Base-by-base conservation (phyloP, 1,140 invertebrate genomes). In the Cydia fagiglandana region DNA sequence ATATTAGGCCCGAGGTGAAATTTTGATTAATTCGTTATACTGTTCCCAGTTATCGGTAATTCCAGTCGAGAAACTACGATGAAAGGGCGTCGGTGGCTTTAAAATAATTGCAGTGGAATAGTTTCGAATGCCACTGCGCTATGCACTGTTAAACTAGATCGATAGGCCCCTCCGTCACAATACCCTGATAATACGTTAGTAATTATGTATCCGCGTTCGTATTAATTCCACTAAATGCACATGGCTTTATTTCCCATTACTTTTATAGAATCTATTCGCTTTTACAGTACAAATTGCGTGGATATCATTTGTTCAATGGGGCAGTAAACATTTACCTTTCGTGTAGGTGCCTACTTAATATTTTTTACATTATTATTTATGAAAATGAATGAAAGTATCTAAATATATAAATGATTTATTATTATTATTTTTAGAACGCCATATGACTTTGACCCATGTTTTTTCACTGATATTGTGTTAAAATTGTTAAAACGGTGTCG, bases 1-100 rank as follows among this genome's bases (percentile, higher is more conserved):
- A 89, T 89, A 90, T 90, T 90, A 89, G 84, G 84, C 83, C 84
- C 81, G 86, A 90, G 86, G 88, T 90, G 86, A 90, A 92, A 91
- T 90, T 90, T 88, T 91, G 91, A 93, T 93, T 93, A 91, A 93
- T 93, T 88, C 83, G 87, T 91, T 90, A 91, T 82, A 84, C 79
- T 86, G 82, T 81, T 86, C 84, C 76, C 76, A 50, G 85, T 86
- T 89, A 90, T 86, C 85, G 83, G 78, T 81, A 79, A 82, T 83
- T 86, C 78, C 78, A 74, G 76, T 74, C 81, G 81, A 80, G 79
- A 78, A 87, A 88, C 81, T 89, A 86, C 78, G 73, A 61, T 88
- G 87, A 87, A 90, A 85, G 85, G 89, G 79, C 74, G 73, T 68
- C 70, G 20, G n/a, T 79, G 76, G 78, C 78, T 80, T 80, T 83